A percentile compares a stretch with the other conserved stretches of the same genome.
These are phyloP conservation scores for Nomada fucata DNA, from an alignment of 2,888 invertebrate genomes.

Conservation along the genomic window DNA sequence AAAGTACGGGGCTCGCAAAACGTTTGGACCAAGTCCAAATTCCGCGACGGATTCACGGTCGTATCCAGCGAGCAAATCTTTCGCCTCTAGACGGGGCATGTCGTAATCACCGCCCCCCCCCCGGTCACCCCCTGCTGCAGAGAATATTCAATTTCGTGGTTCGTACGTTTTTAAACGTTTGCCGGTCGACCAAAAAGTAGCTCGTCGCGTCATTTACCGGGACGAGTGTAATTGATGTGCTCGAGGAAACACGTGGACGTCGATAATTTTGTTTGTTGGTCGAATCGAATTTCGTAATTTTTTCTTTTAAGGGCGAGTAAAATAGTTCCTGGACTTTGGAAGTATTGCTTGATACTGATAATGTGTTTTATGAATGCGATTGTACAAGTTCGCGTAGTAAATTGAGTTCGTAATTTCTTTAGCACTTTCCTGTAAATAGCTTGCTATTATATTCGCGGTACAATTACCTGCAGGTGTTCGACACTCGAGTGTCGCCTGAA, in stretches of 20 bases:
- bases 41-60: conserved; percentile 36
- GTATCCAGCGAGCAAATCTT: conserved; percentile 14
- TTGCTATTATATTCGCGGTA: too few species aligned
- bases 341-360: too few species aligned
- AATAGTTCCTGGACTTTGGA: too few species aligned
- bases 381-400: too few species aligned
- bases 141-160: conserved; percentile 31
- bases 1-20: conserved; percentile 50
- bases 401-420: too few species aligned
- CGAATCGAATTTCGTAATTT: neutral
- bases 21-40: conserved; percentile 56
- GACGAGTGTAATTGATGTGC: neutral
- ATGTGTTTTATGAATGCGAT: too few species aligned
- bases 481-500: too few species aligned
- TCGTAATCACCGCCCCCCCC: conserved; percentile 25
- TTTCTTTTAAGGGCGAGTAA: too few species aligned
- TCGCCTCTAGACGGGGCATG: neutral
- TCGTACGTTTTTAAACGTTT: neutral
- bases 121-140: neutral
- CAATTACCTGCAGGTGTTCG: too few species aligned
- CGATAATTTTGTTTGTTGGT: neutral
- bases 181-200: neutral
- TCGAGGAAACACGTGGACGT: neutral
- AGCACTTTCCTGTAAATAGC: too few species aligned
- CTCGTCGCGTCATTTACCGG: neutral